Percentiles rank a stretch among this genome's conserved stretches.
Evolutionary conservation across 35 echinoderm and acorn worm genomes (phyloP).

Genomic region (Ophiothrix spiculata): DNA sequence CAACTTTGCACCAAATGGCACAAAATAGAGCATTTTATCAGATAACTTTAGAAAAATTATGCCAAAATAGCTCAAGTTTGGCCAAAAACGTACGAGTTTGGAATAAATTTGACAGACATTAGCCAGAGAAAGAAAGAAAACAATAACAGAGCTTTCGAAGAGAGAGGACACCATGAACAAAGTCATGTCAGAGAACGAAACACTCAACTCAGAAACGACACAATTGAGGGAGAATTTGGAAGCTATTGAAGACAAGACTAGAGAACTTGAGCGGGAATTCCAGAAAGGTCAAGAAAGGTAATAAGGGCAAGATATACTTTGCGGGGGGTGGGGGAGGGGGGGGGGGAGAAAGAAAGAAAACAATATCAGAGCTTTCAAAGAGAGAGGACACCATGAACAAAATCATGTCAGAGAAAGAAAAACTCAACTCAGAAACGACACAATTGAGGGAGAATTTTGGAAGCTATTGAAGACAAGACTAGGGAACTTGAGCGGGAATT

Average conservation of each 20-base stretch:
- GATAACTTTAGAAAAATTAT: too few relatives aligned
- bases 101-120: slow-evolving; percentile 57
- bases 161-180: slow-evolving; percentile 59
- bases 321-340: too few relatives aligned
- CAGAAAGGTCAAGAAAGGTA: too few relatives aligned
- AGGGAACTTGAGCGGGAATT: slow-evolving; percentile 64
- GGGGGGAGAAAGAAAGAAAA: too few relatives aligned
- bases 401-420: slow-evolving; percentile 64
- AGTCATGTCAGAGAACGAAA: slow-evolving; percentile 65
- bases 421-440: slow-evolving; percentile 53
- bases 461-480: slow-evolving; percentile 71
- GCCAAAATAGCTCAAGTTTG: too few relatives aligned
- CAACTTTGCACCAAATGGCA: too few relatives aligned
- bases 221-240: slow-evolving; percentile 70
- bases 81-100: too few relatives aligned
- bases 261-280: slow-evolving; percentile 60
- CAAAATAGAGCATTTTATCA: too few relatives aligned
- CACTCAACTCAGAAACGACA: slow-evolving; percentile 53
- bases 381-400: slow-evolving; percentile 59
- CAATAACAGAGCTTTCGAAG: slow-evolving; percentile 53
- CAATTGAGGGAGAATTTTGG: slow-evolving; percentile 69
- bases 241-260: slow-evolving; percentile 71
- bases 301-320: too few relatives aligned
- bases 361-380: slow-evolving; percentile 53
- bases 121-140: slow-evolving; percentile 66